A percentile compares a stretch with the other conserved stretches of the same genome.
Evolutionary conservation across 2,113 vertebrate genomes (phyloP).

Genomic region (Ursus arctos): DNA sequence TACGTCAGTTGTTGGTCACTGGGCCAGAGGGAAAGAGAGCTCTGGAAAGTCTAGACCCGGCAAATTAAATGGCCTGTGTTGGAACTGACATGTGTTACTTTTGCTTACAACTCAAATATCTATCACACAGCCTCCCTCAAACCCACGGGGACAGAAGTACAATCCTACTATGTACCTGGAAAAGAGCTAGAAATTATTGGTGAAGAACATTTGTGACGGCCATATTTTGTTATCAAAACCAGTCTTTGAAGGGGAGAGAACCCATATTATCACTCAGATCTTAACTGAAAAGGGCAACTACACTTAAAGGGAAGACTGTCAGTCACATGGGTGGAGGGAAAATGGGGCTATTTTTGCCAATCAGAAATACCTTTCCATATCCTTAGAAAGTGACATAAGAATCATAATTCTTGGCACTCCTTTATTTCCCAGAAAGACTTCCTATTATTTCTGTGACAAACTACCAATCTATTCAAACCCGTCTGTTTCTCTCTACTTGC

Average conservation of each 20-base stretch:
- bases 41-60: not conserved
- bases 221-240: not conserved
- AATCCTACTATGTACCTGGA: not conserved
- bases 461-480: not conserved
- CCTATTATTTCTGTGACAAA: not conserved
- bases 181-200: not conserved
- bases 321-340: not conserved
- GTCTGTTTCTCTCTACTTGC: not conserved
- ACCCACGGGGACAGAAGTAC: not conserved
- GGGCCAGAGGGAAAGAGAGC: not conserved
- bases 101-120: not conserved
- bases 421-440: not conserved
- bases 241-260: not conserved
- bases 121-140: not conserved
- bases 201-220: not conserved
- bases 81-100: not conserved
- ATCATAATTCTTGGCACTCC: not conserved
- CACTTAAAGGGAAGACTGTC: not conserved
- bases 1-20: not conserved
- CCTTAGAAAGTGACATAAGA: not conserved
- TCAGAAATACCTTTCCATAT: not conserved
- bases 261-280: not conserved
- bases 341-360: not conserved
- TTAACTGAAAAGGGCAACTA: not conserved
- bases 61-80: not conserved